Conservation (phyloP, 1,140 invertebrate species). For the Colletes gigas region DNA sequence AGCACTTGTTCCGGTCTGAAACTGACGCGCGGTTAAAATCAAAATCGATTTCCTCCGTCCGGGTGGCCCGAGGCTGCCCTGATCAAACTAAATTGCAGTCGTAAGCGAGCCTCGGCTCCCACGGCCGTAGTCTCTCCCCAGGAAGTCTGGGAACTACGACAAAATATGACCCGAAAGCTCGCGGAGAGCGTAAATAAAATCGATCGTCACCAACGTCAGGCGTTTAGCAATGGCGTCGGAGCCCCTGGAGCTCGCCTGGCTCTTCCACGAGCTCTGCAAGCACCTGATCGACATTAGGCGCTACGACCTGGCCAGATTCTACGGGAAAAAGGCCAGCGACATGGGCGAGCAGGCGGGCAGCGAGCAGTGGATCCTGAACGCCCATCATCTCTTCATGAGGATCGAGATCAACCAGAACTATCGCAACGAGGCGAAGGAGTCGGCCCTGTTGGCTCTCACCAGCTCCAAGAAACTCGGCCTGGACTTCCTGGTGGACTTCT, state of each 20-base stretch:
- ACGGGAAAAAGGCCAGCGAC: constrained; percentile 69
- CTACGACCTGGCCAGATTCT: constrained; percentile 72
- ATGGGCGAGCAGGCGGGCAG: constrained; percentile 35
- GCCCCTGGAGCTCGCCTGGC: constrained; percentile 70
- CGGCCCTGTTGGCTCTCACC: constrained; percentile 56
- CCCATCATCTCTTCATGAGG: constrained; percentile 66
- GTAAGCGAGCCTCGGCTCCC: no score
- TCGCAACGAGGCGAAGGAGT: constrained; percentile 71
- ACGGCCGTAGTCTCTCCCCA: no score
- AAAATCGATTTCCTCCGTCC: no score
- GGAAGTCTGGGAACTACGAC: no score
- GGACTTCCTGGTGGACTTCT: constrained; percentile 71
- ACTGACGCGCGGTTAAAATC: no score
- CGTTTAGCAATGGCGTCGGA: constrained; percentile 67
- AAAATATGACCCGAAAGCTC: no score
- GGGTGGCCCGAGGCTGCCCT: no score
- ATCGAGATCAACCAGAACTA: constrained; percentile 72
- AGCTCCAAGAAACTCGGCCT: constrained; percentile 62
- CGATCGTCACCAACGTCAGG: neutral
- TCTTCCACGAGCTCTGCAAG: constrained; percentile 72
- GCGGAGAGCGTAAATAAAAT: no score
- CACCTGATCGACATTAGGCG: constrained; percentile 63
- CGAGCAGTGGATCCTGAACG: constrained; percentile 68
- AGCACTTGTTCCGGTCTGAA: no score
- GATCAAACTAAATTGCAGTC: no score